Evolutionary conservation across 2,888 invertebrate genomes (phyloP).

Genomic region (Papilio protenor): DNA sequence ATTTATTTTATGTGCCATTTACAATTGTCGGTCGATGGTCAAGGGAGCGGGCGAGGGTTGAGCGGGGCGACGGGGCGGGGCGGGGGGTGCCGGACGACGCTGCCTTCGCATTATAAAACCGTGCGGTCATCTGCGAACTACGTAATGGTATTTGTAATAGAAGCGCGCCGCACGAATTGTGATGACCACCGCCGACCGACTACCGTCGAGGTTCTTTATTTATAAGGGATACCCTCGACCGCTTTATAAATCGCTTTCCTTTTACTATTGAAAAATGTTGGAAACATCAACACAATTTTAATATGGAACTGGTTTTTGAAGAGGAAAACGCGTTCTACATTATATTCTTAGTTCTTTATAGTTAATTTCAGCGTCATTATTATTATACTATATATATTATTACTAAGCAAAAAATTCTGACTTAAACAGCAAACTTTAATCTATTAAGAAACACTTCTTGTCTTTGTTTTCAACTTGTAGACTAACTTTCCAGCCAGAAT

Average conservation of each 20-base stretch:
- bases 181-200: conserved; percentile 61
- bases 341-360: background rate
- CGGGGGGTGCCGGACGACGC: conserved; percentile 64
- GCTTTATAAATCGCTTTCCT: conserved; percentile 21
- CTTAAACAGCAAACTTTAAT: background rate
- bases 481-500: background rate
- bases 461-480: background rate
- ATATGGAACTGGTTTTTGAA: background rate
- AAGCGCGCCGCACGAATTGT: conserved; percentile 74
- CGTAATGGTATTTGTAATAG: conserved; percentile 83
- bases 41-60: conserved; percentile 76
- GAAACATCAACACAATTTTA: background rate
- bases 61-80: conserved; percentile 59
- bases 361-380: background rate
- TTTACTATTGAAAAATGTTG: conserved; percentile 16
- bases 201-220: conserved; percentile 73
- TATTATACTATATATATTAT: too few relatives aligned
- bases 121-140: conserved; percentile 84
- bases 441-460: background rate
- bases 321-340: background rate
- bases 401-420: background rate
- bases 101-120: conserved; percentile 84
- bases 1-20: conserved; percentile 86
- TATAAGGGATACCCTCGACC: conserved; percentile 52
- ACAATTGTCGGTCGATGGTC: conserved; percentile 86